These are phyloP conservation scores for Bugulina stolonifera DNA, from an alignment of 2,888 invertebrate genomes.

Conservation along the genomic window DNA sequence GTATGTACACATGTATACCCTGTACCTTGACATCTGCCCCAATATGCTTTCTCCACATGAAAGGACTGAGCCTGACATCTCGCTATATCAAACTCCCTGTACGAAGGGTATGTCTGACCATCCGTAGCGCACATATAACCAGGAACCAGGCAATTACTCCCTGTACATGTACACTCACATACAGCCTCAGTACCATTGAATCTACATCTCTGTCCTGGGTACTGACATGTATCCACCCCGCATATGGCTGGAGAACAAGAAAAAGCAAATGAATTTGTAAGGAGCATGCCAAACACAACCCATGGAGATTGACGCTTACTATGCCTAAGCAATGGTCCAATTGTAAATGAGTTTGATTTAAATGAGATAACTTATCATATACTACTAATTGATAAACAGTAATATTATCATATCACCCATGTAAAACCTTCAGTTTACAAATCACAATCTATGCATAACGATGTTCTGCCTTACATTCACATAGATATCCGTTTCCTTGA, in stretches of 20 bases:
- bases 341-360: too few species aligned
- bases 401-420: too few species aligned
- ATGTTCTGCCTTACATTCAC: conserved; percentile 26
- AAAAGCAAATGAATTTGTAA: too few species aligned
- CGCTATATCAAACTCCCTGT: background rate
- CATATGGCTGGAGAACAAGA: too few species aligned
- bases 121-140: background rate
- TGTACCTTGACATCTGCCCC: background rate
- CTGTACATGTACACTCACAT: background rate
- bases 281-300: too few species aligned
- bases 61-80: background rate
- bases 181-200: background rate
- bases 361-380: too few species aligned
- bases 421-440: too few species aligned
- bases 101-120: background rate
- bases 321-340: too few species aligned
- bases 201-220: background rate
- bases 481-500: conserved; percentile 28
- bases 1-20: too few species aligned
- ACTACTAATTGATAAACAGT: too few species aligned
- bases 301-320: too few species aligned
- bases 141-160: background rate
- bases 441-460: too few species aligned
- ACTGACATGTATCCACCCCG: background rate
- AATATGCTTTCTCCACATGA: background rate